A percentile compares a stretch with the other conserved stretches of the same genome.
These are phyloP conservation scores for Cephus spinipes DNA, from an alignment of 2,888 invertebrate genomes.

Conservation along the genomic window DNA sequence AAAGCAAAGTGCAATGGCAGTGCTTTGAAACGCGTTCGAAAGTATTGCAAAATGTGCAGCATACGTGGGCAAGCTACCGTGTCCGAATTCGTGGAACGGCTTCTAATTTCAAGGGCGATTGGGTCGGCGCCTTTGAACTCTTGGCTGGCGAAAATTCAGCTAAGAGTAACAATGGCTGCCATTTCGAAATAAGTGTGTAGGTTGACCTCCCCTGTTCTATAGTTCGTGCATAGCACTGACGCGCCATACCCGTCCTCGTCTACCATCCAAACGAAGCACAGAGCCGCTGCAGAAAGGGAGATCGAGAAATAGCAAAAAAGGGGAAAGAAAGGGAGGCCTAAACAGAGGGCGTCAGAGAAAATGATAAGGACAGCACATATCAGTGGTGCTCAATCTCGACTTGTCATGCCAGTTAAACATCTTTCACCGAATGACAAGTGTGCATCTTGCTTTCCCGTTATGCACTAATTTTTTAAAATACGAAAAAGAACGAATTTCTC, in stretches of 20 bases:
- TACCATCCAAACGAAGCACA: background rate
- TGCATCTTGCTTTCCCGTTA: background rate
- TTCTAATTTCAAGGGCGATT: background rate
- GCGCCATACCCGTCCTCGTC: slow-evolving; percentile 1
- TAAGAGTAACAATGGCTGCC: background rate
- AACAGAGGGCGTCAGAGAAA: slow-evolving; percentile 22
- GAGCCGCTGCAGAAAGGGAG: background rate
- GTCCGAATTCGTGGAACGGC: background rate
- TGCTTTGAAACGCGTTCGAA: background rate
- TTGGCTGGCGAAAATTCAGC: background rate
- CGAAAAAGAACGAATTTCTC: background rate
- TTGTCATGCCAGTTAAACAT: background rate
- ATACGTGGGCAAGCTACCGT: background rate
- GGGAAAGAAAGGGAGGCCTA: background rate
- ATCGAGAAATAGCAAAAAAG: background rate
- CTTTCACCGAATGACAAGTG: slow-evolving; percentile 3
- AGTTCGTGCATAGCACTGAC: background rate
- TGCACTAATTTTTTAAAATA: background rate
- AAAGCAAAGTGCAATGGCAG: background rate
- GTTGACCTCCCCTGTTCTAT: slow-evolving; percentile 6
- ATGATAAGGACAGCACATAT: slow-evolving; percentile 21
- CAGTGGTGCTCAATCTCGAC: slow-evolving; percentile 31
- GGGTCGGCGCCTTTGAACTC: background rate
- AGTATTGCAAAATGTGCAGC: background rate
- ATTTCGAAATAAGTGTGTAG: background rate